These are phyloP conservation scores for Conger conger DNA, from an alignment of 2,113 vertebrate genomes.

Conservation along the genomic window DNA sequence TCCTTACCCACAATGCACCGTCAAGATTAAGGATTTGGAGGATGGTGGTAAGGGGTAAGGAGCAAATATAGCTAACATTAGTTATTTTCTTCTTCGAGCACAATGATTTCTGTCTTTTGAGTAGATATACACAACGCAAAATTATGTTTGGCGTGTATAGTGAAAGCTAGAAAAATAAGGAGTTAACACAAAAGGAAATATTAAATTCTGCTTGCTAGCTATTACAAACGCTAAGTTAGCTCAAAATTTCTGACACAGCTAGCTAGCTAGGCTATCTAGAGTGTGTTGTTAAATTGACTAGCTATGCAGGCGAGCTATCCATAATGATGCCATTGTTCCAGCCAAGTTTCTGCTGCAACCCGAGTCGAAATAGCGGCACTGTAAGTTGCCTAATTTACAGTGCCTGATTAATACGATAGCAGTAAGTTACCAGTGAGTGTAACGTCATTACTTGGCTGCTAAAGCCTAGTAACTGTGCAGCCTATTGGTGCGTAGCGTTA, in stretches of 20 bases:
- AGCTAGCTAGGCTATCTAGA: neutral
- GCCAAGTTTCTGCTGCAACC: neutral
- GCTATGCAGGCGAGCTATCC: neutral
- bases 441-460: too few relatives aligned
- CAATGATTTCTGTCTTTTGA: too few relatives aligned
- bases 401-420: too few relatives aligned
- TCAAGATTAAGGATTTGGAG: neutral
- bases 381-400: too few relatives aligned
- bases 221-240: neutral
- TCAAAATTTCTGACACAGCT: neutral
- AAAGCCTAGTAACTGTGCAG: too few relatives aligned
- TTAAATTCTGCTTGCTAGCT: neutral
- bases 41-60: constrained; percentile 17
- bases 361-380: neutral
- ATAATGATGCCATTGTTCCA: neutral
- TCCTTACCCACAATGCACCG: constrained; percentile 57
- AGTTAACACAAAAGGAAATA: neutral
- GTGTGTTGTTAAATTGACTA: neutral
- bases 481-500: too few relatives aligned
- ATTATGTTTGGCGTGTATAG: neutral
- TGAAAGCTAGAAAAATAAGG: neutral
- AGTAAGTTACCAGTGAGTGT: too few relatives aligned
- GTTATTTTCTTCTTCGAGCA: too few relatives aligned
- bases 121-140: too few relatives aligned
- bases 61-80: neutral